These are phyloP conservation scores for Penaeus vannamei DNA, from an alignment of 1,140 invertebrate genomes.

Conservation along the genomic window DNA sequence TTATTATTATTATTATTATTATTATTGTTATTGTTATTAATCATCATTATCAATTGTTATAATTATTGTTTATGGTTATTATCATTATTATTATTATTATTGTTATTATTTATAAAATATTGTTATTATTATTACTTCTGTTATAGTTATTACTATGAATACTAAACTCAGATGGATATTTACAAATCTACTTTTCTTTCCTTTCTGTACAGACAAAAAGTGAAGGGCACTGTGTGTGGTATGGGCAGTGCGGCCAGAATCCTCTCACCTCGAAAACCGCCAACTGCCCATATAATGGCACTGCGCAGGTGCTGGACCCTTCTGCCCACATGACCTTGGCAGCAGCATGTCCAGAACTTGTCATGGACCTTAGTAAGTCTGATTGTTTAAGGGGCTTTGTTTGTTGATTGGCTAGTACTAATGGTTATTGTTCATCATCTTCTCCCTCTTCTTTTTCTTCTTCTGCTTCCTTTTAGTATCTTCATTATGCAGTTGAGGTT, in stretches of 20 bases:
- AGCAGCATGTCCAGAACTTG: constrained; percentile 52
- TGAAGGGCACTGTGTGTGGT: constrained; percentile 82
- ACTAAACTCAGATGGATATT: no score
- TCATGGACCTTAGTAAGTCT: constrained; percentile 52
- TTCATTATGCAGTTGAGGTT: no score
- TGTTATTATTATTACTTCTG: no score
- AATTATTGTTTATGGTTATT: no score
- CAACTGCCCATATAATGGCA: constrained; percentile 83
- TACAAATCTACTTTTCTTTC: neutral
- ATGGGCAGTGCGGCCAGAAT: constrained; percentile 79
- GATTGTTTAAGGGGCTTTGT: neutral
- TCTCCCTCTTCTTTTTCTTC: neutral
- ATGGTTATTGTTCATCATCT: neutral
- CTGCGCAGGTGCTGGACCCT: constrained; percentile 76
- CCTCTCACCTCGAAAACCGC: constrained; percentile 70
- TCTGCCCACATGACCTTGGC: constrained; percentile 42
- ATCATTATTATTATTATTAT: no score
- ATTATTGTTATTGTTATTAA: no score
- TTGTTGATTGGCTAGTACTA: neutral
- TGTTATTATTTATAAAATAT: no score
- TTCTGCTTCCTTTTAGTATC: no score
- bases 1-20: no score
- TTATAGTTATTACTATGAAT: no score
- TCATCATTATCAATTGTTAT: no score
- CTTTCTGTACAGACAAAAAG: neutral